Conservation (phyloP, 1,140 invertebrate species). For the Caenorhabditis latens region DNA sequence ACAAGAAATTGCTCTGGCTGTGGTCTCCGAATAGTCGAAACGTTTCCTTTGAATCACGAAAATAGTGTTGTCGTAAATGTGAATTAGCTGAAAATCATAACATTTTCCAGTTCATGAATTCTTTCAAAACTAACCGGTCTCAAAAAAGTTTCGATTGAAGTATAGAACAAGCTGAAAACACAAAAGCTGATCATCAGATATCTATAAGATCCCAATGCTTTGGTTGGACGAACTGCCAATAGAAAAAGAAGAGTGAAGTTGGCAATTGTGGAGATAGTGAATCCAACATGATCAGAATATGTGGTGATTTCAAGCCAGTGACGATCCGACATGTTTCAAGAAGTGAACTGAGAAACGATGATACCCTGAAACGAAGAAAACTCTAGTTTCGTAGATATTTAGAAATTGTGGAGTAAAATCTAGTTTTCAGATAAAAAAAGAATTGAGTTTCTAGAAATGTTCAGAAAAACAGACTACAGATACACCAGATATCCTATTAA, state of each 20-base stretch:
- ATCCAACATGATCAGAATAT: slow-evolving; percentile 25
- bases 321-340: not conserved
- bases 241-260: not conserved
- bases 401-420: too few species aligned
- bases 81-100: slow-evolving; percentile 11
- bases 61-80: slow-evolving; percentile 41
- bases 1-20: slow-evolving; percentile 20
- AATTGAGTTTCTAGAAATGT: too few species aligned
- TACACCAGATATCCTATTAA: too few species aligned
- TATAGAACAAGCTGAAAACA: slow-evolving; percentile 38
- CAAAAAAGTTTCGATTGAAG: slow-evolving; percentile 25
- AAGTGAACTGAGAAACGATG: not conserved
- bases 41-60: slow-evolving; percentile 36
- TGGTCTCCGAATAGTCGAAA: slow-evolving; percentile 6
- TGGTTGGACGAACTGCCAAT: not conserved
- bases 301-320: slow-evolving; percentile 26
- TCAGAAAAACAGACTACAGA: too few species aligned
- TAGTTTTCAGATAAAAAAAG: too few species aligned
- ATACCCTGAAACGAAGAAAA: too few species aligned
- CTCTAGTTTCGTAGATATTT: too few species aligned
- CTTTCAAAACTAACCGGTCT: not conserved
- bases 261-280: slow-evolving; percentile 4
- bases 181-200: slow-evolving; percentile 27
- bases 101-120: not conserved
- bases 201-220: slow-evolving; percentile 1